Evolutionary conservation across 2,113 vertebrate genomes (phyloP), one percentile per base, ranked within the genome.

Genomic region (Chamaea fasciata): DNA sequence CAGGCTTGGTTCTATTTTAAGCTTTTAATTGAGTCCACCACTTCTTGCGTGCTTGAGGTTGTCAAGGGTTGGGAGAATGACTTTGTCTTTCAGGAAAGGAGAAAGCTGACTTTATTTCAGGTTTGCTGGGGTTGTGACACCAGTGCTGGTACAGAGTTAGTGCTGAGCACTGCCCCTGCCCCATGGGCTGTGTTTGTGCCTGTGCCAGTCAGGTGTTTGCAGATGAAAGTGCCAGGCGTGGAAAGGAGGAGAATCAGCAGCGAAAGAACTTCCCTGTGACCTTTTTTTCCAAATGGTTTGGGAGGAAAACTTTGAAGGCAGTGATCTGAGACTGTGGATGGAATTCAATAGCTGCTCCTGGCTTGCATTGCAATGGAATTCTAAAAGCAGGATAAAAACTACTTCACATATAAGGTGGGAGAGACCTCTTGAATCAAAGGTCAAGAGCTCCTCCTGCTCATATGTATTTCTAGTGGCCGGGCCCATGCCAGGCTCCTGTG

Each of bases 21-120:
- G 69, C 52, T 87, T 83, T 91, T 89, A 91, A 92, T 83, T 74
- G 81, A 92, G 83, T 87, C 80, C 87, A 80, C 31, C n/a, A 22
- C 31, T 74, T 86, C 55, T 28, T 23, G 37, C 65, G 50, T 39
- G 65, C 77, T 87, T 50, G 64, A 67, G 39, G 50, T 62, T 81
- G 69, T 81, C 28, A 18, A 19, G n/a, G 70, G 17, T 84, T 28
- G 52, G 35, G 53, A 22, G 50, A 57, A 77, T 65, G 67, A 76
- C 63, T 93, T 78, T 80, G 89, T 79, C 49, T 47, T 59, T 53
- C 47, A 85, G 82, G 30, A 46, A 16, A 81, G 84, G 64, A 81
- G 77, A 46, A 37, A 56, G 57, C 35, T 63, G 56, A 11, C 49
- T 55, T 31, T 24, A 12, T 77, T 27, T 37, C 8, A 35, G 49